Conservation (phyloP, 2,797 vertebrate genomes). For the Telmatherina bonti region DNA sequence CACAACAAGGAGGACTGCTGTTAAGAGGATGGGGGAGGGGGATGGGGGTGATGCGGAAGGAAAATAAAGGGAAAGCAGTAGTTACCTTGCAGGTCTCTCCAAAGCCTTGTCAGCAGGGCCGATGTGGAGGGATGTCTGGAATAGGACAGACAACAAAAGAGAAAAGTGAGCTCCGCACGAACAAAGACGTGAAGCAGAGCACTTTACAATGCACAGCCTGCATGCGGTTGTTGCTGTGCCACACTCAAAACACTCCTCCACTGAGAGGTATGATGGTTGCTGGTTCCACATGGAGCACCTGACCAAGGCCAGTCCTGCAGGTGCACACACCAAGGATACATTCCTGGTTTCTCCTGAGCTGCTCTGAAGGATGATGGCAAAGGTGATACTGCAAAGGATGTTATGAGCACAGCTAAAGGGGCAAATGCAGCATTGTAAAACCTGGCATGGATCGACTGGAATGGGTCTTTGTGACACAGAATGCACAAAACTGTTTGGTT, state of each 20-base stretch:
- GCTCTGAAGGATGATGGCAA: constrained; percentile 50
- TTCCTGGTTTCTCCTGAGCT: constrained; percentile 34
- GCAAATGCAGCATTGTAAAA: constrained; percentile 66
- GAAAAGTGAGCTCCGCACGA: constrained; percentile 73
- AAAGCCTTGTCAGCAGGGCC: constrained; percentile 87
- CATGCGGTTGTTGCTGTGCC: constrained; percentile 71
- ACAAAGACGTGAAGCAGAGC: constrained; percentile 77
- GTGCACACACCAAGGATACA: constrained; percentile 14
- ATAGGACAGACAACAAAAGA: constrained; percentile 79
- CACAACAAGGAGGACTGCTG: constrained; percentile 62
- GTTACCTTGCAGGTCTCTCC: constrained; percentile 94
- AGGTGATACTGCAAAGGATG: constrained; percentile 55
- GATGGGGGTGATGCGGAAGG: constrained; percentile 42
- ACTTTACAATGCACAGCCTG: constrained; percentile 64
- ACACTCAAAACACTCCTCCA: constrained; percentile 78
- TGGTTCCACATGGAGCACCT: constrained; percentile 78
- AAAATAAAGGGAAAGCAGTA: constrained; percentile 60
- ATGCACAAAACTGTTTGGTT: not conserved
- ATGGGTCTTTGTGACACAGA: constrained; percentile 48
- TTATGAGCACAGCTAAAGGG: constrained; percentile 44
- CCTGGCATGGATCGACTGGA: constrained; percentile 73
- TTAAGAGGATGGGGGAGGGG: constrained; percentile 54
- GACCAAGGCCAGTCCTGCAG: constrained; percentile 35
- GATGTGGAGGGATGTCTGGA: constrained; percentile 91
- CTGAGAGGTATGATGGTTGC: constrained; percentile 46